Evolutionary conservation across 2,888 invertebrate genomes (phyloP), one percentile per base, ranked within the genome.

Genomic region (Heliconius hortense): DNA sequence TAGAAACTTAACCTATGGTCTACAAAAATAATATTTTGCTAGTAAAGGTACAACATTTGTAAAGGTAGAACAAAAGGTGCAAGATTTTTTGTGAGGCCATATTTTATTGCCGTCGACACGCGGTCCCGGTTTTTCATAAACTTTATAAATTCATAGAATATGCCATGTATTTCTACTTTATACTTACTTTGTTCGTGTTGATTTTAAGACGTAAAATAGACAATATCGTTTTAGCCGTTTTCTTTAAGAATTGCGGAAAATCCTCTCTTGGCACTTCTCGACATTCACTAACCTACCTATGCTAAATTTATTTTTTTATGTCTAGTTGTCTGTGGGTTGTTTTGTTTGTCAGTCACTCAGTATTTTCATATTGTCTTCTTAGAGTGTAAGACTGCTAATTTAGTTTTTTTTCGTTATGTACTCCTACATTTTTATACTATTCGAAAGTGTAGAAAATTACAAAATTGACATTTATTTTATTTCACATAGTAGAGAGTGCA

Each of bases 41-140:
- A 59, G 24, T 71, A 71, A 48, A 18, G 4, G 13, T 60, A 26
- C 2, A 28, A n/a, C 56, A 71, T 71, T 67, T 35, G 60, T 48
- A 66, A 71, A 72, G n/a, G 62, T 62, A 18, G 56, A 77, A 74
- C 67, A 73, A 75, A 75, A 77, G 64, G 76, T 68, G 76, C 69
- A 77, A 59, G 56, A 73, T 66, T 73, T 73, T 73, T 73, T 76
- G 67, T 76, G 59, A 73, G 75, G 75, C 73, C 77, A 59, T 71
- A 73, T 77, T 80, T 80, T 79, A 80, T 78, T 60, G 73, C 78
- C 68, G 68, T 63, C 73, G 75, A 75, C 79, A 79, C 77, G 78
- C 78, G 77, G 74, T 76, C 77, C 72, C 70, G 39, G 48, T 63
- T 74, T 74, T 74, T 63, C 74, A 74, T 74, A 63, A 74, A 68